These are phyloP conservation scores for Dryobotodes eremita DNA, from an alignment of 2,888 invertebrate species.

Conservation along the genomic window DNA sequence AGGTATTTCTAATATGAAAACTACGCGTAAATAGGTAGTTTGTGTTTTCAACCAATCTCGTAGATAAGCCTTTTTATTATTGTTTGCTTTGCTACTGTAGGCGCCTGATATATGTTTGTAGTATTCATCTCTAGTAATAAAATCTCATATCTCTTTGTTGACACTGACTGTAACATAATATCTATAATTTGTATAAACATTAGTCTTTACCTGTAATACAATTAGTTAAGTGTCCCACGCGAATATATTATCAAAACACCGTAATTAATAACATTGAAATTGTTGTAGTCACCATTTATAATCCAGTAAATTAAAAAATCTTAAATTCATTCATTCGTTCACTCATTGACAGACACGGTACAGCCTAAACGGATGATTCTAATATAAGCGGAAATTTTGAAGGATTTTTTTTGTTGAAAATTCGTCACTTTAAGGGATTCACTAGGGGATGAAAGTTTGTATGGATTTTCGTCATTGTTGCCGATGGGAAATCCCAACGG, in stretches of 20 bases:
- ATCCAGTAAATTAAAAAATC: not conserved
- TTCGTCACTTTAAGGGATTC: not conserved
- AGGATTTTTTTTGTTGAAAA: not conserved
- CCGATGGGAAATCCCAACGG: not conserved
- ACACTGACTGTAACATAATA: conserved; percentile 11
- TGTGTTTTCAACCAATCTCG: conserved; percentile 20
- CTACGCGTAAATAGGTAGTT: not conserved
- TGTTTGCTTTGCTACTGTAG: conserved; percentile 39
- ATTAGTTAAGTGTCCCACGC: not conserved
- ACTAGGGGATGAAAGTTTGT: not conserved
- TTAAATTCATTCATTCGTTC: not conserved
- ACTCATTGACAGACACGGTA: not conserved
- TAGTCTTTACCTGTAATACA: conserved; percentile 16
- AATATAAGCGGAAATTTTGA: too few relatives aligned
- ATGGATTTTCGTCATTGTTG: not conserved
- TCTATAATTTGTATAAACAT: conserved; percentile 4
- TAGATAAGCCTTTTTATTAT: conserved; percentile 42
- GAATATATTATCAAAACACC: not conserved
- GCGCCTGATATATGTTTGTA: conserved; percentile 18
- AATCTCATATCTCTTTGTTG: conserved; percentile 29
- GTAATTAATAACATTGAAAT: not conserved
- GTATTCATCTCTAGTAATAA: conserved; percentile 33
- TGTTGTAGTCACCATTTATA: not conserved
- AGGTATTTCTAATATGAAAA: conserved; percentile 12
- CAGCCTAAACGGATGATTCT: too few relatives aligned